These are phyloP conservation scores for Arge pagana DNA, from an alignment of 2,888 invertebrate genomes.

Conservation along the genomic window DNA sequence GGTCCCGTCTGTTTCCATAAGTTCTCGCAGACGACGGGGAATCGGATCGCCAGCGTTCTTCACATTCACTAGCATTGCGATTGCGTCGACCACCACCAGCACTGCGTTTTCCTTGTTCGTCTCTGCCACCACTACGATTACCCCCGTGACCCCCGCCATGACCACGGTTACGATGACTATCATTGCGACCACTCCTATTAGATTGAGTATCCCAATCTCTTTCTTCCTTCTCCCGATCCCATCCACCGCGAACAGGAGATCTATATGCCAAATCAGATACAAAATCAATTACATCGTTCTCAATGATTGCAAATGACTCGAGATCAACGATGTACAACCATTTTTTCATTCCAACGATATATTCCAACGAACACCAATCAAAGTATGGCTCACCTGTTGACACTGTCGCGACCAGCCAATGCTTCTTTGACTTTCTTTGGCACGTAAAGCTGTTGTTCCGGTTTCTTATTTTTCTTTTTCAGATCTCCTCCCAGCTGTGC, in stretches of 20 bases:
- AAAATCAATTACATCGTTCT: too few species aligned
- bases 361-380: too few species aligned
- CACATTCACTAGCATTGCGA: constrained; percentile 45
- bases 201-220: constrained; percentile 51
- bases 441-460: constrained; percentile 63
- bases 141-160: constrained; percentile 31
- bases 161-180: constrained; percentile 39
- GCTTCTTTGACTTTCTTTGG: constrained; percentile 60
- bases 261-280: constrained; percentile 31
- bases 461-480: constrained; percentile 59
- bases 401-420: constrained; percentile 51
- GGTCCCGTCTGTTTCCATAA: constrained; percentile 46
- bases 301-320: too few species aligned
- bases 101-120: constrained; percentile 48
- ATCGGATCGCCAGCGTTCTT: constrained; percentile 51
- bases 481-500: constrained; percentile 41
- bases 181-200: constrained; percentile 47
- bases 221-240: constrained; percentile 42
- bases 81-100: constrained; percentile 40
- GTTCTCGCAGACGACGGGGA: constrained; percentile 47
- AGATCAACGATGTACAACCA: too few species aligned
- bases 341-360: too few species aligned
- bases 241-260: constrained; percentile 36
- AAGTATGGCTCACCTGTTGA: constrained; percentile 43
- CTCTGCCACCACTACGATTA: constrained; percentile 40